Conservation (phyloP, 2,113 vertebrate species). For the Oreamnos americanus region DNA sequence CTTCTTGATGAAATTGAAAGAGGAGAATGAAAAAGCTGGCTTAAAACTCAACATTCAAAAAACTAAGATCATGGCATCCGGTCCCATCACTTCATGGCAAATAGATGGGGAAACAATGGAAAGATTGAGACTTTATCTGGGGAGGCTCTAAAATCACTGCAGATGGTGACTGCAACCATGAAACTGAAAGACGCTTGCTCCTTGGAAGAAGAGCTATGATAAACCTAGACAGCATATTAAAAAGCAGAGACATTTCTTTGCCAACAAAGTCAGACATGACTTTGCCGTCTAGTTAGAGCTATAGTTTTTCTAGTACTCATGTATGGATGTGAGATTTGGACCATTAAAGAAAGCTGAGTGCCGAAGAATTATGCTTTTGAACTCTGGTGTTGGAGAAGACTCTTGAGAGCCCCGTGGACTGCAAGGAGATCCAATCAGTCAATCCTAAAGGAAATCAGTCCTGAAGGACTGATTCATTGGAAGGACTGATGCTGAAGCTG, state of each 20-base stretch:
- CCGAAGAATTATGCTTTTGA: not conserved
- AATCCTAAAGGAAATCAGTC: not conserved
- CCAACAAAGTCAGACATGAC: not conserved
- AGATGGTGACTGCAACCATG: not conserved
- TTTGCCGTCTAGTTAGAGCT: not conserved
- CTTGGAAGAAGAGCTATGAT: not conserved
- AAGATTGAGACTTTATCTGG: not conserved
- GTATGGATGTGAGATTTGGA: not conserved
- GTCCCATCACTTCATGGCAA: not conserved
- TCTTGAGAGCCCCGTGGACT: not conserved
- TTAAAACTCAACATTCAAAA: not conserved
- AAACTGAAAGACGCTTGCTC: not conserved
- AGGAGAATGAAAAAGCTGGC: not conserved
- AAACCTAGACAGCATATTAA: not conserved
- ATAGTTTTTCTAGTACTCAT: not conserved
- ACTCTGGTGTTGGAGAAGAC: not conserved
- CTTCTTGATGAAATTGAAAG: not conserved
- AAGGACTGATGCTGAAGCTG: not conserved
- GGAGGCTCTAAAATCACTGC: not conserved
- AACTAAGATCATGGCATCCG: not conserved
- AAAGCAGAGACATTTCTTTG: not conserved
- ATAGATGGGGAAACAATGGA: not conserved
- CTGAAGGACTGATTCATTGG: not conserved
- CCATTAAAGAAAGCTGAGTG: not conserved
- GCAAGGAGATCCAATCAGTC: not conserved